Percentiles rank a stretch among this genome's conserved stretches.
These are phyloP conservation scores for Pangasius krempfi DNA, from an alignment of 2,797 vertebrate genomes.

Conservation along the genomic window DNA sequence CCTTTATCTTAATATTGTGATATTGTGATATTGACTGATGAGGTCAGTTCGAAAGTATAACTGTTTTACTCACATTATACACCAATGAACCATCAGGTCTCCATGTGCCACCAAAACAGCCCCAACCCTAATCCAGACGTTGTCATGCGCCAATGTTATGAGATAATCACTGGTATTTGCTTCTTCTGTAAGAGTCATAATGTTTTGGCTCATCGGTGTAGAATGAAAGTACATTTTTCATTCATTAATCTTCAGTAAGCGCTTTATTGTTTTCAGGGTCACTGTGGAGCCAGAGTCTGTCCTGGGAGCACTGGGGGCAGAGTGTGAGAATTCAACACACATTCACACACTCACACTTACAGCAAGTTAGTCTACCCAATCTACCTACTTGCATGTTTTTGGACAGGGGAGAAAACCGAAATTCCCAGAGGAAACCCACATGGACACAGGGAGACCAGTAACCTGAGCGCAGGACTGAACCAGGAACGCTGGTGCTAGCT, in stretches of 20 bases:
- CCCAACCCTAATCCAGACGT: neutral
- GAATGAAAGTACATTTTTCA: neutral
- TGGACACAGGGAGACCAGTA: neutral
- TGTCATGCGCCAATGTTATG: no score
- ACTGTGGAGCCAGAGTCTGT: neutral
- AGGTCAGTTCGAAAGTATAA: neutral
- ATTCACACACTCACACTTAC: neutral
- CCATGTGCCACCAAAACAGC: neutral
- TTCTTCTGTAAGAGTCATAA: neutral
- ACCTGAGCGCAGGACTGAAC: neutral
- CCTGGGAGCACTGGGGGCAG: neutral
- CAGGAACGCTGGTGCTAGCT: neutral
- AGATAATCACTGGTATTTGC: neutral
- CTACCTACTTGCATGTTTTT: neutral
- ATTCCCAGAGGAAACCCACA: neutral
- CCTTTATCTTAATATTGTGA: neutral
- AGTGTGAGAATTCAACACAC: neutral
- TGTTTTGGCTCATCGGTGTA: neutral
- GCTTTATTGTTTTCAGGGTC: neutral
- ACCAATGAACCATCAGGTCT: neutral
- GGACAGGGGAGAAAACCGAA: neutral
- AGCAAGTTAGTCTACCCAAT: neutral
- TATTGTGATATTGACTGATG: neutral
- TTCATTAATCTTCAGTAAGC: neutral
- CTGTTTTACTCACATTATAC: neutral